Evolutionary conservation across 2,113 vertebrate species (phyloP).

Genomic region (Bungarus multicinctus): DNA sequence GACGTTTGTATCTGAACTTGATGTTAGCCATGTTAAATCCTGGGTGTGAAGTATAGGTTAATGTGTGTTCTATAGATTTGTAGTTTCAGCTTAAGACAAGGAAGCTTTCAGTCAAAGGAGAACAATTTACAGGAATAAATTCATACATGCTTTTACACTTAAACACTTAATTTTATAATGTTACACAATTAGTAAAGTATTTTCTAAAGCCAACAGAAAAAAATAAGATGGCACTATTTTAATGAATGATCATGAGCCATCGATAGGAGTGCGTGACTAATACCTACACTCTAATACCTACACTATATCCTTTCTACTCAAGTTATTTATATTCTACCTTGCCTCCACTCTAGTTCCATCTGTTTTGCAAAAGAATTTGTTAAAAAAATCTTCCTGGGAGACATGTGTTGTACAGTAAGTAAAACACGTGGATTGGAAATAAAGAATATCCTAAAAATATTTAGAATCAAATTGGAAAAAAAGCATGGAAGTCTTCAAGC

Average conservation of each 20-base stretch:
- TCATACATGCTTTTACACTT: neutral
- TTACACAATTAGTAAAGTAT: neutral
- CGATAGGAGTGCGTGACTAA: neutral
- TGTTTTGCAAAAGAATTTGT: neutral
- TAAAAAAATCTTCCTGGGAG: neutral
- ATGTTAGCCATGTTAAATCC: neutral
- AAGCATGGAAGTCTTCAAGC: neutral
- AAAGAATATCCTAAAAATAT: neutral
- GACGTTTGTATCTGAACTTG: neutral
- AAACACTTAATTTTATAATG: neutral
- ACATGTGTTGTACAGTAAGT: neutral
- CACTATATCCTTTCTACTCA: no score
- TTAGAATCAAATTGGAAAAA: no score
- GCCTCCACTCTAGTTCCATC: neutral
- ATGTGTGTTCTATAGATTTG: neutral
- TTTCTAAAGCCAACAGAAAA: neutral
- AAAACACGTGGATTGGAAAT: no score
- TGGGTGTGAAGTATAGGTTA: neutral
- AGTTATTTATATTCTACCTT: neutral
- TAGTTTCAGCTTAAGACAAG: neutral
- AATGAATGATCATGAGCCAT: neutral
- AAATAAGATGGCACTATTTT: neutral
- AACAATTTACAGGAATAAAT: neutral
- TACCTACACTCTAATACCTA: neutral
- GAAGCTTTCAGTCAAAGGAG: neutral